These are phyloP conservation scores for Alitta virens DNA, from an alignment of 2,888 invertebrate species.

Conservation along the genomic window DNA sequence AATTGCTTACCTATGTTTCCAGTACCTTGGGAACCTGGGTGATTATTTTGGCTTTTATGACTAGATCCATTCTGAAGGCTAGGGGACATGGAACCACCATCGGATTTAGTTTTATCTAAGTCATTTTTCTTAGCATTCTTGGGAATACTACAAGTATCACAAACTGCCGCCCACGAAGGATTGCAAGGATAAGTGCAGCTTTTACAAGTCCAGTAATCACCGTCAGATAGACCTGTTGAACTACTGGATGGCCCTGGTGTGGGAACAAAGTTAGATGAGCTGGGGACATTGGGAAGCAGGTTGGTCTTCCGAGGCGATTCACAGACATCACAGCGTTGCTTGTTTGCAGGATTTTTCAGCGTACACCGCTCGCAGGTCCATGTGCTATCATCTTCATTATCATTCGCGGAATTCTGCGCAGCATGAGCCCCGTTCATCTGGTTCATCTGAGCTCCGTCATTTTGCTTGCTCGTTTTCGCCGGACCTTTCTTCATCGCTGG, in stretches of 20 bases:
- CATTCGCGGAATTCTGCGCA: neutral
- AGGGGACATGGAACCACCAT: no score
- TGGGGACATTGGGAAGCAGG: no score
- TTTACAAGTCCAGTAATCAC: constrained; percentile 76
- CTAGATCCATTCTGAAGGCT: no score
- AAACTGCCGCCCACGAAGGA: constrained; percentile 43
- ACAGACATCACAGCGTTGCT: constrained; percentile 73
- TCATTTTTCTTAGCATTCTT: constrained; percentile 1
- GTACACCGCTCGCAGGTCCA: constrained; percentile 69
- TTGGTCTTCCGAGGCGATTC: constrained; percentile 59
- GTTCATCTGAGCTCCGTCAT: no score
- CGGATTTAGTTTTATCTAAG: no score
- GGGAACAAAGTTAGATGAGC: no score
- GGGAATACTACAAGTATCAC: constrained; percentile 50
- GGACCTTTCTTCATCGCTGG: neutral
- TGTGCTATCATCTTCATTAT: neutral
- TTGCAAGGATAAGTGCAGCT: constrained; percentile 88
- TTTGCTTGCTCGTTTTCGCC: neutral
- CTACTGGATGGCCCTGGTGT: no score
- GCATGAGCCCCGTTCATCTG: no score
- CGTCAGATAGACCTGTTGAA: neutral
- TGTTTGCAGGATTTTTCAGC: constrained; percentile 68
- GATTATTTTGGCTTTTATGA: no score
- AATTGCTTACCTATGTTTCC: no score
- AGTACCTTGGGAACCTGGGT: no score